Percentiles rank a stretch among this genome's conserved stretches.
Evolutionary conservation across 2,113 vertebrate genomes (phyloP).

Genomic region (Geococcyx californianus): DNA sequence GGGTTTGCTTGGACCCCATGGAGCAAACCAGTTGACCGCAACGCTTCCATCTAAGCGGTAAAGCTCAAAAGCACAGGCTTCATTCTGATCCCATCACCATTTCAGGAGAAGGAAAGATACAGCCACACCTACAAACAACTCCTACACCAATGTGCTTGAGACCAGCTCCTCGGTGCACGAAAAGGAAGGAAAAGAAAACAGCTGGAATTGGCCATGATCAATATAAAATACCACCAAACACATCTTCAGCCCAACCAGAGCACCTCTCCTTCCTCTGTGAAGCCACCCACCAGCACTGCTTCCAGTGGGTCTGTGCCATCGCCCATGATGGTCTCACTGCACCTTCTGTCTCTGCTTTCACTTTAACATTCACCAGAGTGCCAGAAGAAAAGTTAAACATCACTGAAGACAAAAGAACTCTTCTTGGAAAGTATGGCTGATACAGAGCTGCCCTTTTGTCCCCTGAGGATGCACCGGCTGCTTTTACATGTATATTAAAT

Average conservation of each 20-base stretch:
- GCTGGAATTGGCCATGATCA: neutral
- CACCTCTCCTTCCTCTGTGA: rapidly evolving
- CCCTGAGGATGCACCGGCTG: neutral
- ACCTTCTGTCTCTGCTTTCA: constrained; percentile 34
- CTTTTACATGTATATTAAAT: neutral
- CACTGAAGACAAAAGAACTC: neutral
- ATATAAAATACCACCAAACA: neutral
- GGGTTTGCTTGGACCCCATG: neutral
- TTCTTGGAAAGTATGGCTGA: neutral
- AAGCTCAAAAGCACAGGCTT: neutral
- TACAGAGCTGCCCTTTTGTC: neutral
- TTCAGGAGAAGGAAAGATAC: neutral
- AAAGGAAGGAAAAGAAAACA: neutral
- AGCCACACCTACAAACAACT: neutral
- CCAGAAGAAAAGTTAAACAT: neutral
- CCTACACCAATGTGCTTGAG: rapidly evolving
- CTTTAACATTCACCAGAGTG: constrained; percentile 30
- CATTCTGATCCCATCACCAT: neutral
- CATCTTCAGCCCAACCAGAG: neutral
- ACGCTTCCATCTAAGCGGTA: neutral
- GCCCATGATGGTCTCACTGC: neutral
- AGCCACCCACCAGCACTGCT: neutral
- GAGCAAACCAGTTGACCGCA: neutral
- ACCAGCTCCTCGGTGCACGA: neutral
- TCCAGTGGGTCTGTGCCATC: neutral